Conservation (phyloP, 2,888 invertebrate genomes). For the Kuschelorhynchus macadamiae region DNA sequence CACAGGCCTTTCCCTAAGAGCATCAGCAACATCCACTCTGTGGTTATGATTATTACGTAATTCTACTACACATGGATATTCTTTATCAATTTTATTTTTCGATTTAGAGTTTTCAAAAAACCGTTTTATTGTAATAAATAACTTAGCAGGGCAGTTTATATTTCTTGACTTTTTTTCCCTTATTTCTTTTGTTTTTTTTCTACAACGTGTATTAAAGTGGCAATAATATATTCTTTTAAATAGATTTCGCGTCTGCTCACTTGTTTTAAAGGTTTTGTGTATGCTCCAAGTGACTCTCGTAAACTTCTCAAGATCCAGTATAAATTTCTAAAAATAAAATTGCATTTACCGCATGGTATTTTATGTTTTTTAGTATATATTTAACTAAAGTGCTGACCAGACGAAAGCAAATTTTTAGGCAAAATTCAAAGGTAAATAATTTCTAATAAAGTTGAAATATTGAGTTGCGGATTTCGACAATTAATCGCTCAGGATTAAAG, state of each 20-base stretch:
- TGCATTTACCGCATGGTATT: no score
- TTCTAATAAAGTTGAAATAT: no score
- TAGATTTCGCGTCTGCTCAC: neutral
- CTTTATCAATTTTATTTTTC: conserved; percentile 10
- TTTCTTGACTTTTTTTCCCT: conserved; percentile 5
- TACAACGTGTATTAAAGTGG: conserved; percentile 13
- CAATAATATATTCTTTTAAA: conserved; percentile 12
- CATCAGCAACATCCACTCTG: neutral
- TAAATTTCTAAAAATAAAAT: neutral
- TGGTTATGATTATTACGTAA: conserved; percentile 2
- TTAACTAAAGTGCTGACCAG: no score
- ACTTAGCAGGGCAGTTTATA: conserved; percentile 2
- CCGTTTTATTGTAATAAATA: conserved; percentile 1
- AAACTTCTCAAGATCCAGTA: conserved; percentile 10
- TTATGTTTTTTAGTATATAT: no score
- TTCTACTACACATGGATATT: conserved; percentile 15
- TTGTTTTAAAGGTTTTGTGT: conserved; percentile 6
- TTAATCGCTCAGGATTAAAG: no score
- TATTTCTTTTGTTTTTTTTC: neutral
- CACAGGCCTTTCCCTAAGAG: neutral
- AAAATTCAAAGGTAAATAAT: no score
- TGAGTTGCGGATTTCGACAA: no score
- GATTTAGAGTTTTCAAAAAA: conserved; percentile 11
- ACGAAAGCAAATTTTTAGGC: no score
- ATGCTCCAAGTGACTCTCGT: conserved; percentile 11